Base-by-base conservation (phyloP, 2,113 vertebrate genomes). In the Panthera leo region DNA sequence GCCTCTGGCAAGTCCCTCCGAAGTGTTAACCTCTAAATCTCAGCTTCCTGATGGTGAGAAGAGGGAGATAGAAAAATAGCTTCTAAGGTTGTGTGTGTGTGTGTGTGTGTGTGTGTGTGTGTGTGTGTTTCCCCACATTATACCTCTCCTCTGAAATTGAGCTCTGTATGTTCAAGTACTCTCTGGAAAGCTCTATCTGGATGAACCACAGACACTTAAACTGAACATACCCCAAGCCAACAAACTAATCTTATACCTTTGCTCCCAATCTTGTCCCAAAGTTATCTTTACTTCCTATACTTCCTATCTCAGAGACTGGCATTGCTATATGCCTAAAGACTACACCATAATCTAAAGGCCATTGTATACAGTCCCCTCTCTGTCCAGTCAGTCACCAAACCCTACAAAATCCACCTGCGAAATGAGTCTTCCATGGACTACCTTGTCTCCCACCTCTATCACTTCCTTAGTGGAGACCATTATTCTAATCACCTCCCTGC, bases 1-100 rank as follows among this genome's bases (percentile, higher is more conserved):
- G 48, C 76, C 34, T 76, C 76, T 48, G 76, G 87, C 70, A 95
- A 97, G 34, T 97, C 91, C 95, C 65, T 95, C 39, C 70, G 16
- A 95, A 29, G 90, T 97, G 63, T 94, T 68, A 95, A 85, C 42
- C 7, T 95, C 45, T 90, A 71, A 79, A 7, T 14, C 4, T 73
- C 21, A 61, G 25, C 19, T 75, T 95, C 94, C 42, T 86, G 73
- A 84, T 21, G 34, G 42, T 85, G 34, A 91, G 12, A 55, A 25
- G 13, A 65, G 29, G 11, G 34, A 73, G 23, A 14, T n/a, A 11
- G 67, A 96, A 58, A 88, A 42, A 42, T 83, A 73, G 55, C 15
- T 96, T 95, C 55, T 92, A 91, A 70, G 29, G 42, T 48, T 29
- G 76, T 58, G 1, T 68, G 34, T 70, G 34, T 70, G 34, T 70